Conservation (phyloP, 2,888 invertebrate genomes). For the Nysson spinosus region DNA sequence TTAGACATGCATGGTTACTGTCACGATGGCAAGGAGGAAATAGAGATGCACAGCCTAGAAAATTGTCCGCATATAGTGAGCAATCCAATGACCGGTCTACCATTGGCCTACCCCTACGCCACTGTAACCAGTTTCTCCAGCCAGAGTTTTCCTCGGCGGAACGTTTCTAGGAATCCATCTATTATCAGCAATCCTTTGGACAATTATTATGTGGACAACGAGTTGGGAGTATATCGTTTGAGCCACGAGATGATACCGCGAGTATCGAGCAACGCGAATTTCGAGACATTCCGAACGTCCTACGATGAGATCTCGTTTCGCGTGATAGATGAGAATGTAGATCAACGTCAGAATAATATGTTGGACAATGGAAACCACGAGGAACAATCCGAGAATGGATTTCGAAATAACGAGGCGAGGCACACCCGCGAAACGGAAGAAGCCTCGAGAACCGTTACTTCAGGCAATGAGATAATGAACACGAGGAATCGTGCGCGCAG, state of each 20-base stretch:
- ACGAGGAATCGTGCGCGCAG: slow-evolving; percentile 61
- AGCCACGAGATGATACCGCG: slow-evolving; percentile 45
- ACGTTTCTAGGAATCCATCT: slow-evolving; percentile 66
- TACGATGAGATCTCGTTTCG: slow-evolving; percentile 48
- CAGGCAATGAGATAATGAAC: slow-evolving; percentile 62
- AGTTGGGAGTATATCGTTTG: slow-evolving; percentile 54
- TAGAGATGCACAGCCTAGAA: slow-evolving; percentile 69
- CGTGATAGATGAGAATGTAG: slow-evolving; percentile 36
- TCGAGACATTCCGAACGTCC: slow-evolving; percentile 41
- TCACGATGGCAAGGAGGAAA: slow-evolving; percentile 66
- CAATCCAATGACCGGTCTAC: slow-evolving; percentile 60
- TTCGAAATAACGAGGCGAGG: slow-evolving; percentile 46
- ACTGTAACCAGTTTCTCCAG: slow-evolving; percentile 64
- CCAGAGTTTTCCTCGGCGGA: slow-evolving; percentile 67
- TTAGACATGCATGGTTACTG: slow-evolving; percentile 66
- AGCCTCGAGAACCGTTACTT: slow-evolving; percentile 13
- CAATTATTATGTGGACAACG: slow-evolving; percentile 69
- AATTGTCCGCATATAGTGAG: slow-evolving; percentile 66
- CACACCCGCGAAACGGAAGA: slow-evolving; percentile 20
- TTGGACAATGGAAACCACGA: slow-evolving; percentile 34
- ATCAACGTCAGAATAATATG: slow-evolving; percentile 11
- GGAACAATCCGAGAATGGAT: no score
- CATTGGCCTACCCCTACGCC: slow-evolving; percentile 64
- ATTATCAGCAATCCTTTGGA: slow-evolving; percentile 71
- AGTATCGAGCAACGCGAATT: slow-evolving; percentile 44